Evolutionary conservation across 2,113 vertebrate species (phyloP), one percentile per base, ranked within the genome.

Genomic region (Myrmophylax atrothorax): DNA sequence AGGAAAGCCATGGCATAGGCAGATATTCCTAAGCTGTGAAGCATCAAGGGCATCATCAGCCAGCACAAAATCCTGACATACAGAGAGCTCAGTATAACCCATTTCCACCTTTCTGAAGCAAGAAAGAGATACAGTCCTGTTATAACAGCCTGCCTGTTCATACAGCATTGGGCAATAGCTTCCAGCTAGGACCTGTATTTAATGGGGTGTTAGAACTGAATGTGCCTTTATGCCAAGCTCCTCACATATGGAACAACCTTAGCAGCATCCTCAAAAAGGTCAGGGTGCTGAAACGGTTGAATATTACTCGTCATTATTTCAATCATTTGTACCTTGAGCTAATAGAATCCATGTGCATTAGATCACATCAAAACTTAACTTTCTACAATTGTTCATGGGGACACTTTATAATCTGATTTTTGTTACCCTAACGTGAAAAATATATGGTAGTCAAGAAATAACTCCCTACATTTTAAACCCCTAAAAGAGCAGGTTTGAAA

Each of bases 241-340:
- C 47, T 82, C 52, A 31, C 0, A 0, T 9, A 40, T 1, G 2
- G 12, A 82, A 22, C 49, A 85, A 31, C 33, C 29, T 10, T 10
- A 52, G 28, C 29, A 68, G 44, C 0, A 0, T 16, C 58, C 23
- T 64, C 64, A 60, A 42, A 74, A 53, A 59, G 22, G 19, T 52
- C 22, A 52, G 29, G 26, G 33, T 66, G 64, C 64, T 78, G 44
- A 78, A 87, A 75, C 26, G 33, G 49, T 10, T 80, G 64, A 74
- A n/a, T 62, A 53, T 40, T 44, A 42, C 20, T 53, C 6, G 1
- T 44, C 14, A 15, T 23, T 50, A 53, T 56, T 92, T 79, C 63
- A 69, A 56, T 23, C 0, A 0, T n/a, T 63, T 0, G 0, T n/a
- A 64, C 23, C 53, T 52, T 37, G 19, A 82, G 44, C 24, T 73